These are phyloP conservation scores for Melieria omissa DNA, from an alignment of 2,888 invertebrate genomes.

Conservation along the genomic window DNA sequence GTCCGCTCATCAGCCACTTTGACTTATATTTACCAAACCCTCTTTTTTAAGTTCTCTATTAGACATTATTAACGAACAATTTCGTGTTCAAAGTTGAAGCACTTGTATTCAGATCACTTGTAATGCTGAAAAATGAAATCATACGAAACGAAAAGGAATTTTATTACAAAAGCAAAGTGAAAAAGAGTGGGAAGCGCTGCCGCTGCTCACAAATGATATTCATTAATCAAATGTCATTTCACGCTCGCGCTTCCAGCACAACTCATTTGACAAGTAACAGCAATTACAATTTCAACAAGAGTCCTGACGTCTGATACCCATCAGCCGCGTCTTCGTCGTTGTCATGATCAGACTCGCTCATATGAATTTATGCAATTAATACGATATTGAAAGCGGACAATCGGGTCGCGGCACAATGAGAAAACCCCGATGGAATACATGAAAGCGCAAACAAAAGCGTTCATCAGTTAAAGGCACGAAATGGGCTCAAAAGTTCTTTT, in stretches of 20 bases:
- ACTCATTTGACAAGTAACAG: slow-evolving; percentile 33
- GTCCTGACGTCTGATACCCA: background rate
- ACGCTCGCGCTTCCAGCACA: slow-evolving; percentile 16
- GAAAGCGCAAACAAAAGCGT: background rate
- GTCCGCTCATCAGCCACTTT: too few relatives aligned
- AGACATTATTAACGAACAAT: too few relatives aligned
- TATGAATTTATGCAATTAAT: slow-evolving; percentile 28
- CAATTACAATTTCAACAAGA: slow-evolving; percentile 27
- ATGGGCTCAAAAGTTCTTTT: background rate
- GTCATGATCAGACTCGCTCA: slow-evolving; percentile 22
- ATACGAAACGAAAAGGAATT: too few relatives aligned
- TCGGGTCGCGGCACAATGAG: too few relatives aligned
- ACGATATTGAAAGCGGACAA: slow-evolving; percentile 17
- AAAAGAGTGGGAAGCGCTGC: too few relatives aligned
- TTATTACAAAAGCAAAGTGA: too few relatives aligned
- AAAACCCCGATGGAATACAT: too few relatives aligned
- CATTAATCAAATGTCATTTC: slow-evolving; percentile 27
- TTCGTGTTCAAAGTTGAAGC: too few relatives aligned
- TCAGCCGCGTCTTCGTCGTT: slow-evolving; percentile 17
- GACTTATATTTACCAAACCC: too few relatives aligned
- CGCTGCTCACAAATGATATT: slow-evolving; percentile 15
- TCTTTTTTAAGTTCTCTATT: too few relatives aligned
- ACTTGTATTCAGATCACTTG: too few relatives aligned
- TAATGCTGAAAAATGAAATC: too few relatives aligned
- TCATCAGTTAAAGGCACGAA: slow-evolving; percentile 2